Evolutionary conservation across 2,797 vertebrate genomes (phyloP), one percentile per base, ranked within the genome.

Genomic region (Kryptopterus vitreolus): DNA sequence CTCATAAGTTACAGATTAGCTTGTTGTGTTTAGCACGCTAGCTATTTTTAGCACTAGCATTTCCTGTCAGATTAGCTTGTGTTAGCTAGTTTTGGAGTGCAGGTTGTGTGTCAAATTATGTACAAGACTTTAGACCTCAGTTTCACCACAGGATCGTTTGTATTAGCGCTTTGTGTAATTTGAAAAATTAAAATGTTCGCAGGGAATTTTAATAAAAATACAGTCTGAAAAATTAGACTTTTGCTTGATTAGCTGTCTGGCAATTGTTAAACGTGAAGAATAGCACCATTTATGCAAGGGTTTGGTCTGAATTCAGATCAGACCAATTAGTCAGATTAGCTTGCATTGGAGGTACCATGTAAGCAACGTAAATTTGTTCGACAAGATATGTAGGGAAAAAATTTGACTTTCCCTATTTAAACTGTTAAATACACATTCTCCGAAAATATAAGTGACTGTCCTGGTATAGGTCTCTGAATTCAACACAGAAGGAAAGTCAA

Each of bases 71-170:
- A 63, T 63, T 63, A 63, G 62, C 20, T 38, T 20, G 8, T 63
- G 10, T 63, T 63, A 63, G 20, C 62, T 63, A 63, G 33, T 63
- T 63, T 22, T 59, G 26, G 58, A 59, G 58, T n/a, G 62, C 35
- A 35, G 10, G 20, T 35, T 63, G 0, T 55, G 22, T 63, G 31
- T 63, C 33, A 63, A 20, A 63, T 35, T 63, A 63, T 38, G 4
- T 63, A 63, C 22, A 63, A 38, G 38, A 43, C 38, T 7, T 61
- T 31, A 55, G 52, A 55, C 18, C 22, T 2, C 6, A 55, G 18
- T 22, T 61, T 15, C 16, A 5, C 2, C 15, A 61, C 26, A 16
- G 58, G 29, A 18, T 62, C 31, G 29, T 31, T 62, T 62, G 16
- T 16, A 20, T 62, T 33, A 33, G 61, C 7, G 33, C 1, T 35